phyloP scores from a whole-genome alignment of 2,888 invertebrate species.

The Plemyria rubiginata region DNA sequence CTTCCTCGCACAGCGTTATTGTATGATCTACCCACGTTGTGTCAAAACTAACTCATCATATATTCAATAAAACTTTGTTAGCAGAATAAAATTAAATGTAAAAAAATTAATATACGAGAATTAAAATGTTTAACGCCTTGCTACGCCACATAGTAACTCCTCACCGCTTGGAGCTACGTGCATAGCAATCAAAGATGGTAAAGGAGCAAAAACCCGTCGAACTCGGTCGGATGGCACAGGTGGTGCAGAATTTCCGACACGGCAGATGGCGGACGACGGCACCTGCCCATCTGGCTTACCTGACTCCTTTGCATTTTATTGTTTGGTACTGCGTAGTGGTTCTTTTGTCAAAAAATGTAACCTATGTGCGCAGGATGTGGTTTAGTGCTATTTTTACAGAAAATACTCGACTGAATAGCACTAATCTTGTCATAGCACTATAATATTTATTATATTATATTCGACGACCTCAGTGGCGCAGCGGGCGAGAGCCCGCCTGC shows the following conservation, averaged over 20 bases:
- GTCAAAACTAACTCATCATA: background rate
- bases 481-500: no score
- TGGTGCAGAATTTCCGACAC: conserved; percentile 45
- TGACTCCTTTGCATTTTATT: conserved; percentile 31
- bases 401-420: background rate
- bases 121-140: background rate
- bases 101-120: no score
- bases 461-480: no score
- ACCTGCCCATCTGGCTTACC: conserved; percentile 65
- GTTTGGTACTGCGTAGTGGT: conserved; percentile 28
- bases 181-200: conserved; percentile 28
- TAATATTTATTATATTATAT: no score
- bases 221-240: conserved; percentile 40
- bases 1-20: background rate
- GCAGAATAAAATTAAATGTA: background rate
- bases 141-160: conserved; percentile 1
- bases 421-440: no score
- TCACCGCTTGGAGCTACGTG: conserved; percentile 5
- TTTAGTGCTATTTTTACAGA: background rate
- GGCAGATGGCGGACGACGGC: conserved; percentile 62
- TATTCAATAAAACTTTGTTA: background rate
- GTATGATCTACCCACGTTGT: background rate
- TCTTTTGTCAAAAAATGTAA: background rate
- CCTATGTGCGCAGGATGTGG: no score
- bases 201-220: conserved; percentile 25